A percentile compares a stretch with the other conserved stretches of the same genome.
Conservation (phyloP, 2,113 vertebrate genomes). For the Catharus bicknelli region DNA sequence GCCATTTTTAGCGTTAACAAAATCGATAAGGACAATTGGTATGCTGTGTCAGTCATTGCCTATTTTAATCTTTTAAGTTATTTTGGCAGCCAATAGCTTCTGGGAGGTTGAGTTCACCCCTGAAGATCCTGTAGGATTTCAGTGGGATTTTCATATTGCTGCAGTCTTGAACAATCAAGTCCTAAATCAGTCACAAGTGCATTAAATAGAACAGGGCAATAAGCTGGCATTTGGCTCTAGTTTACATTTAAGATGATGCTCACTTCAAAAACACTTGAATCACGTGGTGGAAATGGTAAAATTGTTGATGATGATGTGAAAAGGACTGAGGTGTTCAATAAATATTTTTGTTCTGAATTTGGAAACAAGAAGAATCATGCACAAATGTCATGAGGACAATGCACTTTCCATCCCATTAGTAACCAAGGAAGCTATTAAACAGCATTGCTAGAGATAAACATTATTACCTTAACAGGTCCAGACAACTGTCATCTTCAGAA, state of each 20-base stretch:
- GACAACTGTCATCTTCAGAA: neutral
- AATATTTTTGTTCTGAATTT: constrained; percentile 40
- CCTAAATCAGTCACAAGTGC: neutral
- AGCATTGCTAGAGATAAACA: constrained; percentile 39
- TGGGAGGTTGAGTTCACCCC: neutral
- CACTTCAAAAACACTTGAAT: neutral
- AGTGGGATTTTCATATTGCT: constrained; percentile 1
- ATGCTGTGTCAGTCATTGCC: neutral
- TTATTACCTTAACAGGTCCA: constrained; percentile 23
- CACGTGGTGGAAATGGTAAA: neutral
- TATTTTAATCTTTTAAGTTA: constrained; percentile 4
- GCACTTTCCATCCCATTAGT: constrained; percentile 49
- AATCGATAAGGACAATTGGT: neutral
- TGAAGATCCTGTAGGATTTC: neutral
- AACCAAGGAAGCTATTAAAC: constrained; percentile 55
- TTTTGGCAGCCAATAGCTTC: neutral
- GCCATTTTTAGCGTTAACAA: constrained; percentile 48
- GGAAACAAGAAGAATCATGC: neutral
- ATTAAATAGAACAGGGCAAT: neutral
- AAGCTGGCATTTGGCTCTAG: constrained; percentile 2
- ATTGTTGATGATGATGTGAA: constrained; percentile 2
- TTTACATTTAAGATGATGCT: neutral
- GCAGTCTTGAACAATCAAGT: neutral
- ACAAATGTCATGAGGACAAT: constrained; percentile 1
- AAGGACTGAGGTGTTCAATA: constrained; percentile 16